Evolutionary conservation across 2,888 invertebrate species (phyloP), one percentile per base, ranked within the genome.

Genomic region (Tryphoninae sp.): DNA sequence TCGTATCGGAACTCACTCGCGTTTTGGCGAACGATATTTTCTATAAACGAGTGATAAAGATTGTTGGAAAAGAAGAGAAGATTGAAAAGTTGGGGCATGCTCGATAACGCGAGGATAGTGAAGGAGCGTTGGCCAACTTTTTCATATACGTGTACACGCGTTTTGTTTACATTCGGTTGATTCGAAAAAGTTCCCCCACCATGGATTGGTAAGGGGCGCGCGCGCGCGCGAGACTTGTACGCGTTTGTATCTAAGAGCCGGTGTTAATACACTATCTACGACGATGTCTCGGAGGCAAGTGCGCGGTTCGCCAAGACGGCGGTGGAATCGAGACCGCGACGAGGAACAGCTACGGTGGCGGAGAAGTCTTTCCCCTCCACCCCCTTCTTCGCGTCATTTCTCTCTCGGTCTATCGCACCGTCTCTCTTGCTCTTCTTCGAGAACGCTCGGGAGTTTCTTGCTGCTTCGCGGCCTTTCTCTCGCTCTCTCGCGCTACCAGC

Each of bases 251-350:
- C 40, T 23, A 59, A 58, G 19, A 64, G 62, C 74, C 69, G 74
- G 68, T 73, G 81, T 64, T 77, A 68, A n/a, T 62, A 69, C 26
- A 71, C 78, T 71, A 78, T 81, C 81, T 78, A 81, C 84, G 79
- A 77, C 83, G 83, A 83, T 80, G 87, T 87, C 87, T 86, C 86
- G 81, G 82, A 85, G 83, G 80, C 86, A 86, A 88, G 86, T 88
- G 87, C 84, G 85, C 78, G 62, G 69, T 84, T 78, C 62, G 67
- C 74, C 81, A 81, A 85, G 83, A 77, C 84, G 22, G 80, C 26
- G 33, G 80, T 78, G 80, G 86, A 88, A 87, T 86, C 86, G 86
- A 73, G 84, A 84, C 81, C 82, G 80, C 53, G 68, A 49, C 75
- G 75, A 75, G 65, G 65, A 72, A 72, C 79, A 72, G 72, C 76